Conservation (phyloP, 2,888 invertebrate genomes). For the Tachina lurida region DNA sequence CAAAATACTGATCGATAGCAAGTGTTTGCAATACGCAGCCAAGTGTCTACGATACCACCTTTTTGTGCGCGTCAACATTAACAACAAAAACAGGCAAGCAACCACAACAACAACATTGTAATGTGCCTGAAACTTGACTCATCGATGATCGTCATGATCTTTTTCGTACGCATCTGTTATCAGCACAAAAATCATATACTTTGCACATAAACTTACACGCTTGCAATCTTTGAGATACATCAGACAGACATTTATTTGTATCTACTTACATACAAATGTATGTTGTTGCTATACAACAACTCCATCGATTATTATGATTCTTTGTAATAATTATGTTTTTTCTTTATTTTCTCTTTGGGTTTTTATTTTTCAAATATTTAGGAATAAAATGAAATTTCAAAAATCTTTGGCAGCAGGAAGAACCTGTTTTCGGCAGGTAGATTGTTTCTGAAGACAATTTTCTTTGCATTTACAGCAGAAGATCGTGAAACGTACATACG, state of each 20-base stretch:
- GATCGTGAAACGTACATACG: constrained; percentile 32
- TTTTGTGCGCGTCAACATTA: constrained; percentile 28
- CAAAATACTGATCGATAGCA: constrained; percentile 40
- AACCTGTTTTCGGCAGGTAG: constrained; percentile 68
- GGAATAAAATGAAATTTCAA: constrained; percentile 15
- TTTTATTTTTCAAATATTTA: constrained; percentile 53
- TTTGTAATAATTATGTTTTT: constrained; percentile 47
- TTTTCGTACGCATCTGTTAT: constrained; percentile 40
- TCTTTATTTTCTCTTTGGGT: neutral
- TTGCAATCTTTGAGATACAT: constrained; percentile 1
- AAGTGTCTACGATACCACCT: constrained; percentile 54
- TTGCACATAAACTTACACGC: constrained; percentile 5
- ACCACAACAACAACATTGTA: neutral
- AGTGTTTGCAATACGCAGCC: constrained; percentile 41
- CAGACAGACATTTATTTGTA: neutral
- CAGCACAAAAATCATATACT: constrained; percentile 35
- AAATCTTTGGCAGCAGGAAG: constrained; percentile 52
- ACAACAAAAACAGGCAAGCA: constrained; percentile 1
- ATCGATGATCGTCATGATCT: constrained; percentile 48
- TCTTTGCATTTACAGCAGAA: constrained; percentile 8
- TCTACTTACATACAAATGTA: neutral
- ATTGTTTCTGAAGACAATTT: constrained; percentile 28
- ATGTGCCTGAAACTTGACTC: constrained; percentile 22
- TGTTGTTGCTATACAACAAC: constrained; percentile 51
- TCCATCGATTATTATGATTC: constrained; percentile 61